phyloP scores from a whole-genome alignment of 2,797 vertebrate genomes.

The Sarcophilus harrisii region DNA sequence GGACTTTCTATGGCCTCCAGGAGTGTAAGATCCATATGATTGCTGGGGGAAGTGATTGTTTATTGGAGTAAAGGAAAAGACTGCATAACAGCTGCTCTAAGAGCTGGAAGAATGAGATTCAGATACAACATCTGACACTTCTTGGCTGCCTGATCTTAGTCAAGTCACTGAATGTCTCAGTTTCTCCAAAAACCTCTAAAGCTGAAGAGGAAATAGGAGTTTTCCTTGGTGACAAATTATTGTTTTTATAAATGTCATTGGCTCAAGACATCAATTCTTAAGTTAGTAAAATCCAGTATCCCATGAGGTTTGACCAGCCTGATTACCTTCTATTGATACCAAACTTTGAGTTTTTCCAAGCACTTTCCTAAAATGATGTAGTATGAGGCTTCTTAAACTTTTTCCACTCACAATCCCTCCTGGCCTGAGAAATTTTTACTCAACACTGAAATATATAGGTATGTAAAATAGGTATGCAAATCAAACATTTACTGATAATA shows the following conservation, averaged over 20 bases:
- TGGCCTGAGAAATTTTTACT: no score
- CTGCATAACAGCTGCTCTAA: not conserved
- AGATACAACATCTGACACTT: not conserved
- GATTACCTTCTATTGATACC: not conserved
- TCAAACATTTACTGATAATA: no score
- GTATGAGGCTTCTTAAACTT: not conserved
- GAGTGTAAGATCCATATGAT: not conserved
- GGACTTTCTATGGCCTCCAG: accelerated
- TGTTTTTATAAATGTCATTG: not conserved
- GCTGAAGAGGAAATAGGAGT: not conserved
- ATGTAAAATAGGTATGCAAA: no score
- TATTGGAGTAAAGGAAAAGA: not conserved
- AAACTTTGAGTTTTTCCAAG: not conserved
- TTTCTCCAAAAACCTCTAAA: no score
- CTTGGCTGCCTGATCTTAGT: not conserved
- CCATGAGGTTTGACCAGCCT: not conserved
- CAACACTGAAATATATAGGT: no score
- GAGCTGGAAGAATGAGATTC: not conserved
- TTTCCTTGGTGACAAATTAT: not conserved
- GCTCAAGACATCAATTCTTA: not conserved
- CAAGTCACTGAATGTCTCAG: not conserved
- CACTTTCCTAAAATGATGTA: not conserved
- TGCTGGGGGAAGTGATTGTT: not conserved
- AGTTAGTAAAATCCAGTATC: not conserved
- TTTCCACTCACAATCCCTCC: no score